A percentile compares a stretch with the other conserved stretches of the same genome.
Conservation (phyloP, 2,888 invertebrate genomes). For the Allophyes oxyacanthae region DNA sequence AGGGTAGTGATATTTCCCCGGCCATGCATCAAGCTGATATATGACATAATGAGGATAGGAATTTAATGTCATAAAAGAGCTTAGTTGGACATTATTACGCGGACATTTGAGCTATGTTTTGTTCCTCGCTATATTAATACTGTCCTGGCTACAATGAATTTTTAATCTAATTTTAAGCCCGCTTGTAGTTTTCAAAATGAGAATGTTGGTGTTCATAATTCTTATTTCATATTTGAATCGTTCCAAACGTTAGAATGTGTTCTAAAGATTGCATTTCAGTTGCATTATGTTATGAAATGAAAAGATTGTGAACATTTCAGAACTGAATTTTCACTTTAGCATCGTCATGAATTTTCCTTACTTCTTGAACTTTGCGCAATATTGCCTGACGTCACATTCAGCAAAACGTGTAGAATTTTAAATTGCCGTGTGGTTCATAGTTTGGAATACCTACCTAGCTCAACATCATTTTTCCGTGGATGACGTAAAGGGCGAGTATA, state of each 20-base stretch:
- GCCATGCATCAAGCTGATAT: constrained; percentile 68
- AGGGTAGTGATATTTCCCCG: constrained; percentile 61
- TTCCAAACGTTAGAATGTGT: too few species aligned
- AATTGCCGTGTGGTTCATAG: constrained; percentile 24
- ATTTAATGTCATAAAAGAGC: constrained; percentile 59
- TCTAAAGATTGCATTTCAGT: too few species aligned
- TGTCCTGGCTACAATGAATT: constrained; percentile 20
- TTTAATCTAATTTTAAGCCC: constrained; percentile 25
- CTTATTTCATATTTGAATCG: too few species aligned
- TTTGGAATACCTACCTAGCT: background rate
- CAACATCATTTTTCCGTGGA: too few species aligned
- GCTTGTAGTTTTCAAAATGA: constrained; percentile 18
- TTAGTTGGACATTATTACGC: constrained; percentile 45
- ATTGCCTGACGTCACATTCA: constrained; percentile 32
- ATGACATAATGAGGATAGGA: constrained; percentile 69
- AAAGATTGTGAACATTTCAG: constrained; percentile 15
- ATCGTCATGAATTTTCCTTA: constrained; percentile 29
- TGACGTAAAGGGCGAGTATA: constrained; percentile 6
- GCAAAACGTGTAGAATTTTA: constrained; percentile 46
- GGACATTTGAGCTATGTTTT: constrained; percentile 23
- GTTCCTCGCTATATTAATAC: constrained; percentile 30
- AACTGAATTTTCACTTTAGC: constrained; percentile 21
- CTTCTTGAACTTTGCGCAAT: constrained; percentile 40
- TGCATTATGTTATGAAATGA: background rate
- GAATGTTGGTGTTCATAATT: background rate